phyloP scores from a whole-genome alignment of 2,888 invertebrate species.

The Antheraea yamamai region DNA sequence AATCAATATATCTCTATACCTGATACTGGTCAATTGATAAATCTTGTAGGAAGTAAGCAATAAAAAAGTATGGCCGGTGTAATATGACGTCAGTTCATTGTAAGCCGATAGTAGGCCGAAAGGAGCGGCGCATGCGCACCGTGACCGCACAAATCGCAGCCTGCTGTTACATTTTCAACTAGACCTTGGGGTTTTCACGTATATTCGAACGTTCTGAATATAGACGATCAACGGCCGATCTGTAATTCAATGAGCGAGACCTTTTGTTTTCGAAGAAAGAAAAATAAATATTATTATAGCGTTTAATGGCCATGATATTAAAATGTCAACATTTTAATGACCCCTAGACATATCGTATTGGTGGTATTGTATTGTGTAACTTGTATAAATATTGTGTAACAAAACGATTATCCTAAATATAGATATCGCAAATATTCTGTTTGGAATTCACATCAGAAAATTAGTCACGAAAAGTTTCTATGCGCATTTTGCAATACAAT shows the following conservation, averaged over 20 bases:
- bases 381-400: neutral
- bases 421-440: neutral
- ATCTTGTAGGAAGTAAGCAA: slow-evolving; percentile 29
- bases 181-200: slow-evolving; percentile 75
- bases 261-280: neutral
- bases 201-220: slow-evolving; percentile 17
- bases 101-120: slow-evolving; percentile 28
- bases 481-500: neutral
- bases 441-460: neutral
- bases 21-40: slow-evolving; percentile 21
- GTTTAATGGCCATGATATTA: neutral
- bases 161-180: slow-evolving; percentile 61
- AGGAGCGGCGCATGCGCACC: slow-evolving; percentile 18
- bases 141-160: slow-evolving; percentile 53
- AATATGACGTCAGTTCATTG: slow-evolving; percentile 32
- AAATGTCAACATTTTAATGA: neutral
- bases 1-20: neutral
- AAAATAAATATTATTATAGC: neutral
- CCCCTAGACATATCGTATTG: neutral
- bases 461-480: neutral
- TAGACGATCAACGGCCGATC: neutral
- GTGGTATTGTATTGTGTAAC: neutral
- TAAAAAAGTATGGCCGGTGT: slow-evolving; percentile 30
- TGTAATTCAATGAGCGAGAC: neutral
- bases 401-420: neutral